phyloP scores from a whole-genome alignment of 1,140 invertebrate genomes.

The Gryon sp. region DNA sequence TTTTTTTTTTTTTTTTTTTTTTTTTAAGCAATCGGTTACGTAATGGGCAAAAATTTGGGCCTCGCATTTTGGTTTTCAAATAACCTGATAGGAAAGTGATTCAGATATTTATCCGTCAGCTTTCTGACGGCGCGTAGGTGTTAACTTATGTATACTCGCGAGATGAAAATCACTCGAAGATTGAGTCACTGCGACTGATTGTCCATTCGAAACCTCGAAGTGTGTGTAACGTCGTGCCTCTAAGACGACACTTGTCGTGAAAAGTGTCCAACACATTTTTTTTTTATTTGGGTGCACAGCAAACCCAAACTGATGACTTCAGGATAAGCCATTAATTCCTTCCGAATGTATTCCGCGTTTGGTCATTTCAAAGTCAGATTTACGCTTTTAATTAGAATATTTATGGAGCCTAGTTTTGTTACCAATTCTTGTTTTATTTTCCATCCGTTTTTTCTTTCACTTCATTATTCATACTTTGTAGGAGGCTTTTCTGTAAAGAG shows the following conservation, averaged over 20 bases:
- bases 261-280: slow-evolving; percentile 24
- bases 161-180: slow-evolving; percentile 55
- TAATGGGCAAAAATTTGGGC: slow-evolving; percentile 1
- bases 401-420: slow-evolving; percentile 22
- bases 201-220: slow-evolving; percentile 57
- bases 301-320: slow-evolving; percentile 19
- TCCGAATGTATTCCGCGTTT: slow-evolving; percentile 39
- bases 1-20: slow-evolving; percentile 3
- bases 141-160: slow-evolving; percentile 36
- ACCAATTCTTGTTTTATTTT: neutral
- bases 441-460: neutral
- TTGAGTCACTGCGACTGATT: slow-evolving; percentile 60
- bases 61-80: slow-evolving; percentile 47
- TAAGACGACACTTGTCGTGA: slow-evolving; percentile 42
- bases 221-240: too few relatives aligned
- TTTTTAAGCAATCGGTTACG: too few relatives aligned
- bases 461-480: neutral
- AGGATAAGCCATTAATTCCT: slow-evolving; percentile 21
- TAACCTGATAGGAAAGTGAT: slow-evolving; percentile 54
- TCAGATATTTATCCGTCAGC: slow-evolving; percentile 54
- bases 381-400: slow-evolving; percentile 42
- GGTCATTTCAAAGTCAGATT: slow-evolving; percentile 51
- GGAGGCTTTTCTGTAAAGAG: too few relatives aligned
- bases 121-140: slow-evolving; percentile 50
- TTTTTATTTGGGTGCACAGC: neutral